These are phyloP conservation scores for Cricetomys ansorgei DNA, from an alignment of 2,113 vertebrate species.

Conservation along the genomic window DNA sequence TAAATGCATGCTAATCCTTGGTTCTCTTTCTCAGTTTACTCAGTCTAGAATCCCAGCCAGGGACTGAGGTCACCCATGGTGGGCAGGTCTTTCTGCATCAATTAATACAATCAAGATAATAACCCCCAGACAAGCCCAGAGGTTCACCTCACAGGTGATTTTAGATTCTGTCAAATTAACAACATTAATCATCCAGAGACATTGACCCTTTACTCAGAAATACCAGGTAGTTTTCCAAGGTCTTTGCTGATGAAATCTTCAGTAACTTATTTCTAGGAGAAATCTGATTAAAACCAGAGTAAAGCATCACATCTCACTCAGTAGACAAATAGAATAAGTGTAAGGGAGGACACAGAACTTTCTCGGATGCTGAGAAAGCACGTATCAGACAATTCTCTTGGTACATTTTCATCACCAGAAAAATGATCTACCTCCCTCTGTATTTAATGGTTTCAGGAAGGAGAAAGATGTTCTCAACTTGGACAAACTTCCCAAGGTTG, in stretches of 20 bases:
- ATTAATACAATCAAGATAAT: background rate
- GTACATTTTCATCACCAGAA: background rate
- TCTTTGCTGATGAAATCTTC: background rate
- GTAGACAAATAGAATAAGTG: background rate
- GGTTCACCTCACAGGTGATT: background rate
- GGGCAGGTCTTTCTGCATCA: background rate
- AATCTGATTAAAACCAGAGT: background rate
- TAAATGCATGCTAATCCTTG: background rate
- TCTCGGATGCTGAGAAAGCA: too few relatives aligned
- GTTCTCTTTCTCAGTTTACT: background rate
- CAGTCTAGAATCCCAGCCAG: too few relatives aligned
- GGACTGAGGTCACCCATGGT: background rate
- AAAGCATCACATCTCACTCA: too few relatives aligned
- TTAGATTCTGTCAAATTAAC: background rate
- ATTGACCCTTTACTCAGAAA: background rate
- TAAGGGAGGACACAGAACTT: background rate
- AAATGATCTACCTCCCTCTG: background rate
- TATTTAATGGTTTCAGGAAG: background rate
- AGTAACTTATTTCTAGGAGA: background rate
- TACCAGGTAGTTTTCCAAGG: background rate
- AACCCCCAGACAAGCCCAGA: background rate
- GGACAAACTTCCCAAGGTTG: background rate
- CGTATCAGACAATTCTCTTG: fast-evolving
- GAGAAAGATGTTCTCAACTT: background rate
- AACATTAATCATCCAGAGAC: background rate